Percentiles rank a stretch among this genome's conserved stretches.
Evolutionary conservation across 2,888 invertebrate species (phyloP).

Genomic region (Scrobipalpa atriplicella): DNA sequence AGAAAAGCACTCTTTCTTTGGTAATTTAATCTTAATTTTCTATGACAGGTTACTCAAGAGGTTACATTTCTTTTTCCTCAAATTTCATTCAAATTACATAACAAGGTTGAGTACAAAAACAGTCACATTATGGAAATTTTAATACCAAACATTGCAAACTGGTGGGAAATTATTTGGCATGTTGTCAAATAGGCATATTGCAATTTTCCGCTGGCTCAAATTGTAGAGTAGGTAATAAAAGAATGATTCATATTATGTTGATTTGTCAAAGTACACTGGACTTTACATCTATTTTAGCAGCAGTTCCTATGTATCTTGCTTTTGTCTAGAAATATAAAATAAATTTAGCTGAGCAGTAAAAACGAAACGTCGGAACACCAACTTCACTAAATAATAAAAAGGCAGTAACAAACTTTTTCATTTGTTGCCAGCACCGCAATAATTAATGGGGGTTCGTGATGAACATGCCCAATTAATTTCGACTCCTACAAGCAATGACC

Average conservation of each 20-base stretch:
- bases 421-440: not conserved
- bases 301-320: no score
- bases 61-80: no score
- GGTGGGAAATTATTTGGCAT: constrained; percentile 28
- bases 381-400: not conserved
- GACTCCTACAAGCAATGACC: not conserved
- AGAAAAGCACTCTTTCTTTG: no score
- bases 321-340: no score
- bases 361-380: not conserved
- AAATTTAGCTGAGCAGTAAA: not conserved
- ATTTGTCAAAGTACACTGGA: not conserved
- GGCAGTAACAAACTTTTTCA: not conserved
- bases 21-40: no score
- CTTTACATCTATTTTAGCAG: no score
- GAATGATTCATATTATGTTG: not conserved
- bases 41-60: no score
- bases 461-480: constrained; percentile 1
- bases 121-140: constrained; percentile 17
- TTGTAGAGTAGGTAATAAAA: not conserved
- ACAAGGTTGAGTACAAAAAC: not conserved
- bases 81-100: not conserved
- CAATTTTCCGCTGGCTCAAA: not conserved
- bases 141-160: constrained; percentile 17
- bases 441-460: not conserved
- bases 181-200: constrained; percentile 25